phyloP scores from a whole-genome alignment of 1,140 invertebrate genomes.

The Philopotamus ludificatus region DNA sequence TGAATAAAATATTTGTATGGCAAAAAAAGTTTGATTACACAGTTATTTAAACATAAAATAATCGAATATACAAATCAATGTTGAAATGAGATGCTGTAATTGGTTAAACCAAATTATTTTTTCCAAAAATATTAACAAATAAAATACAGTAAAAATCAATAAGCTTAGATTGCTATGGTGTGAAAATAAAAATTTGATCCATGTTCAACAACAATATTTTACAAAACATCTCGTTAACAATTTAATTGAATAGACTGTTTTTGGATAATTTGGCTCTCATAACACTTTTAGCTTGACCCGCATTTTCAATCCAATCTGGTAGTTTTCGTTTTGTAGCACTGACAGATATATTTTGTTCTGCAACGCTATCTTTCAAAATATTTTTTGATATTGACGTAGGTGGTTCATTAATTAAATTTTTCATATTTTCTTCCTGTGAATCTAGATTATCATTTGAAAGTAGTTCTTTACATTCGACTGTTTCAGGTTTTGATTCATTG shows the following conservation, averaged over 20 bases:
- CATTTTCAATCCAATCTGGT: slow-evolving; percentile 8
- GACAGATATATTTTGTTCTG: neutral
- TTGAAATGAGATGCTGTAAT: too few relatives aligned
- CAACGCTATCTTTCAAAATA: neutral
- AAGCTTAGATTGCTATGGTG: too few relatives aligned
- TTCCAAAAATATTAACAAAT: too few relatives aligned
- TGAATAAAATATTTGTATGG: too few relatives aligned
- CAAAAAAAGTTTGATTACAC: too few relatives aligned
- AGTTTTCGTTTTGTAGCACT: slow-evolving; percentile 10
- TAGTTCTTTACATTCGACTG: neutral
- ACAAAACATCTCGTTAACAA: too few relatives aligned
- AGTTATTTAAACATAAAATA: too few relatives aligned
- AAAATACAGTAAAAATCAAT: too few relatives aligned
- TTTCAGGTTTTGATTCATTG: neutral
- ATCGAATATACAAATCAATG: too few relatives aligned
- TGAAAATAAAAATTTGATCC: too few relatives aligned
- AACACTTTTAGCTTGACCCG: slow-evolving; percentile 2
- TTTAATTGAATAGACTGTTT: slow-evolving; percentile 23
- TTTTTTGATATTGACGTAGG: neutral
- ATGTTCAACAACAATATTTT: too few relatives aligned
- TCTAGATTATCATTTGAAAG: neutral
- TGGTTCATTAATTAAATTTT: neutral
- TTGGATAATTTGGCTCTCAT: slow-evolving; percentile 20
- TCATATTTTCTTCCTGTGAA: neutral
- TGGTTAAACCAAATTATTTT: too few relatives aligned